phyloP scores from a whole-genome alignment of 1,140 invertebrate genomes.

The Streblospio benedicti region DNA sequence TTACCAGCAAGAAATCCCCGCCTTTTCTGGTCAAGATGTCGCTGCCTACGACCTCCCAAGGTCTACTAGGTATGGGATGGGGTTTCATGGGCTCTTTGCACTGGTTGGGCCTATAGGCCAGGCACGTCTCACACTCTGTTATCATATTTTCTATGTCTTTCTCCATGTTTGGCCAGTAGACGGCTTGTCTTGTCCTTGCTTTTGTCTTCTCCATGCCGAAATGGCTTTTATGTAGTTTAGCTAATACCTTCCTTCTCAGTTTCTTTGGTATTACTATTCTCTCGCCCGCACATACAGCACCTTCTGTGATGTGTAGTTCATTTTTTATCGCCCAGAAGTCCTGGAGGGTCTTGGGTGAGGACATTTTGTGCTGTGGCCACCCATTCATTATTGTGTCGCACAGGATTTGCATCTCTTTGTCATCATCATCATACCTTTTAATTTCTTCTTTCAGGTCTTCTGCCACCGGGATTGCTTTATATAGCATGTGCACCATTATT shows the following conservation, averaged over 20 bases:
- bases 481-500: too few relatives aligned
- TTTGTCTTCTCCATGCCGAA: constrained; percentile 22
- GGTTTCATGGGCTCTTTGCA: constrained; percentile 3
- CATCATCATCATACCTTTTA: too few relatives aligned
- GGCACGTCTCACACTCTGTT: constrained; percentile 19
- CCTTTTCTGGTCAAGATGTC: neutral
- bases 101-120: constrained; percentile 6
- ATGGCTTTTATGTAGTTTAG: constrained; percentile 20
- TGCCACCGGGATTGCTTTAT: too few relatives aligned
- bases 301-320: constrained; percentile 19
- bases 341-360: neutral
- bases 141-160: constrained; percentile 25
- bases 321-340: constrained; percentile 19
- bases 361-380: too few relatives aligned
- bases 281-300: constrained; percentile 19
- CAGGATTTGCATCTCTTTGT: too few relatives aligned
- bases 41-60: neutral
- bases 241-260: constrained; percentile 17
- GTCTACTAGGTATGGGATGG: neutral
- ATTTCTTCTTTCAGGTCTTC: too few relatives aligned
- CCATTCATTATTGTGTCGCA: neutral
- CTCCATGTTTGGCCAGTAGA: constrained; percentile 26
- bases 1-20: constrained; percentile 18
- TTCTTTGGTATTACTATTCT: constrained; percentile 19
- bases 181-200: constrained; percentile 7